Evolutionary conservation across 1,140 invertebrate genomes (phyloP).

Genomic region (Cryptotermes secundus): DNA sequence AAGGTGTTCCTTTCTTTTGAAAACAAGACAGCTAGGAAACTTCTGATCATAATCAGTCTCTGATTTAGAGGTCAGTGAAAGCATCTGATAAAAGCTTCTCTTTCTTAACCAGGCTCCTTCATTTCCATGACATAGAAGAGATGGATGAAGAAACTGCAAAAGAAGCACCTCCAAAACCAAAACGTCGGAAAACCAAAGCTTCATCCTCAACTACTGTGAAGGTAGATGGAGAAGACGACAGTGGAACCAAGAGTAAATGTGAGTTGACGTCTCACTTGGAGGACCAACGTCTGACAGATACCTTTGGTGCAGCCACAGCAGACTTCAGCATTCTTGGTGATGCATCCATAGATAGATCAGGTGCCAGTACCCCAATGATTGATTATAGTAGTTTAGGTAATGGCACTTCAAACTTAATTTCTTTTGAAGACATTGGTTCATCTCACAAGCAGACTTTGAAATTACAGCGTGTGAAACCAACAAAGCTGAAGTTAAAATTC

Average conservation of each 20-base stretch:
- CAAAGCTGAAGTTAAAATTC: background rate
- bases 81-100: too few relatives aligned
- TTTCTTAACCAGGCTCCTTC: constrained; percentile 57
- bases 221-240: constrained; percentile 12
- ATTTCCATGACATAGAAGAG: constrained; percentile 67
- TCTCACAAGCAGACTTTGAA: background rate
- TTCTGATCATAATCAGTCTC: too few relatives aligned
- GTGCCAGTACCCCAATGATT: constrained; percentile 32
- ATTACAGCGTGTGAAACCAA: background rate
- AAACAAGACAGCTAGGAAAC: background rate
- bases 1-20: background rate
- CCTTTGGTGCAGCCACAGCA: background rate
- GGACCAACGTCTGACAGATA: background rate
- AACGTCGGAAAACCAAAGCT: constrained; percentile 19
- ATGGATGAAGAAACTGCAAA: constrained; percentile 57
- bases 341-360: background rate
- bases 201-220: background rate
- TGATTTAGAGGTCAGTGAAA: too few relatives aligned
- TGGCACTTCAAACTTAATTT: constrained; percentile 7
- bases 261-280: background rate
- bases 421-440: background rate
- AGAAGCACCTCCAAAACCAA: constrained; percentile 19
- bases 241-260: background rate
- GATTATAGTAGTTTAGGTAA: constrained; percentile 37
- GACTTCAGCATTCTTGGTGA: background rate